phyloP scores from a whole-genome alignment of 2,797 vertebrate genomes.

The Rhinophrynus dorsalis region DNA sequence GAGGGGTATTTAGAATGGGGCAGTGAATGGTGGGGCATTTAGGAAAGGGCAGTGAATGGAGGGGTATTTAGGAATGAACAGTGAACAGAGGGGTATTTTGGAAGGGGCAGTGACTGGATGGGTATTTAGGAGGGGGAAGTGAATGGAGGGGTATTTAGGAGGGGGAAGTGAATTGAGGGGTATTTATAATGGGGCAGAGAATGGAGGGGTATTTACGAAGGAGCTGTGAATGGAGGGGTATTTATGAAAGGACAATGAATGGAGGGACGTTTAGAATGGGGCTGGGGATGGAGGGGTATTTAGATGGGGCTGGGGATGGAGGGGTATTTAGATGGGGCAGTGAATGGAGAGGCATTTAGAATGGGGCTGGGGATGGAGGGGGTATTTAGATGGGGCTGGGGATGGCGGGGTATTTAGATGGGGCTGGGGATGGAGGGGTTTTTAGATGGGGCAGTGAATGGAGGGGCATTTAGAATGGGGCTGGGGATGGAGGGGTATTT shows the following conservation, averaged over 20 bases:
- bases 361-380: too few relatives aligned
- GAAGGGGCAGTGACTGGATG: not conserved
- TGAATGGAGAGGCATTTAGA: not conserved
- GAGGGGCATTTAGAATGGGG: too few relatives aligned
- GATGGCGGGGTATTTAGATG: too few relatives aligned
- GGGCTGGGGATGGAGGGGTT: too few relatives aligned
- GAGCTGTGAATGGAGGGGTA: not conserved
- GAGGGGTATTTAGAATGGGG: not conserved
- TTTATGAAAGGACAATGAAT: not conserved
- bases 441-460: too few relatives aligned
- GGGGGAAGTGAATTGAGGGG: not conserved
- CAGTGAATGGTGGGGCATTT: not conserved
- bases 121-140: not conserved
- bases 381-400: too few relatives aligned
- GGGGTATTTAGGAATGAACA: not conserved
- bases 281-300: too few relatives aligned
- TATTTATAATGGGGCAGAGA: not conserved
- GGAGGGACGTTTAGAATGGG: not conserved
- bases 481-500: too few relatives aligned
- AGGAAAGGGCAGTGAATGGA: not conserved
- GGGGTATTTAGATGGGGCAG: too few relatives aligned
- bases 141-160: not conserved
- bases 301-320: too few relatives aligned
- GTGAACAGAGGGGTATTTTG: not conserved
- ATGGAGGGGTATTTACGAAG: not conserved